These are phyloP conservation scores for Linyphia triangularis DNA, from an alignment of 2,888 invertebrate species.

Conservation along the genomic window DNA sequence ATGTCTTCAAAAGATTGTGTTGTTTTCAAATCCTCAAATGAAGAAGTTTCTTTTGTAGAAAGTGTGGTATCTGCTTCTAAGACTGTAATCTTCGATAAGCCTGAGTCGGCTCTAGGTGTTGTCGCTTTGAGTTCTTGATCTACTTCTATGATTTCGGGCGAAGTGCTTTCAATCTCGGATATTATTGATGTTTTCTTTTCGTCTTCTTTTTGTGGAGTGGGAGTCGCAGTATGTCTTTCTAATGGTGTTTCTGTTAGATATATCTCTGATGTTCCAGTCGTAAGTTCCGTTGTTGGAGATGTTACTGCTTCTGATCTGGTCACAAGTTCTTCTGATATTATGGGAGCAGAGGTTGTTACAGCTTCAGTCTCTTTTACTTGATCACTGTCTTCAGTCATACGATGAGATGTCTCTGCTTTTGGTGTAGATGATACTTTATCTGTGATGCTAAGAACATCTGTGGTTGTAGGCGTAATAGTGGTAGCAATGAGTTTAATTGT, in stretches of 20 bases:
- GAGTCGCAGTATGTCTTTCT: not conserved
- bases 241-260: not conserved
- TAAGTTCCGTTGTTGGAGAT: not conserved
- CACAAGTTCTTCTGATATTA: not conserved
- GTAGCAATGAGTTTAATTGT: not conserved
- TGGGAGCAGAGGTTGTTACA: not conserved
- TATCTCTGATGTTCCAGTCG: not conserved
- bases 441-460: not conserved
- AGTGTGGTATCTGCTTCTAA: not conserved
- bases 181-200: not conserved
- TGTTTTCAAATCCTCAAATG: not conserved
- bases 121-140: not conserved
- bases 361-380: not conserved
- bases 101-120: not conserved
- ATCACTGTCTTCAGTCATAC: not conserved
- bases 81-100: not conserved
- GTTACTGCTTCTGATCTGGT: too few relatives aligned
- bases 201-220: not conserved
- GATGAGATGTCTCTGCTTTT: not conserved
- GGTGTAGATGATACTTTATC: not conserved
- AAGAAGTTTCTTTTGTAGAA: not conserved
- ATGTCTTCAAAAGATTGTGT: not conserved
- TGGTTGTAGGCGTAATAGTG: not conserved
- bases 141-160: not conserved
- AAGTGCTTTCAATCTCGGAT: not conserved